These are phyloP conservation scores for Rambutsinella grinnellia DNA, from an alignment of 2,888 invertebrate species.

Conservation along the genomic window DNA sequence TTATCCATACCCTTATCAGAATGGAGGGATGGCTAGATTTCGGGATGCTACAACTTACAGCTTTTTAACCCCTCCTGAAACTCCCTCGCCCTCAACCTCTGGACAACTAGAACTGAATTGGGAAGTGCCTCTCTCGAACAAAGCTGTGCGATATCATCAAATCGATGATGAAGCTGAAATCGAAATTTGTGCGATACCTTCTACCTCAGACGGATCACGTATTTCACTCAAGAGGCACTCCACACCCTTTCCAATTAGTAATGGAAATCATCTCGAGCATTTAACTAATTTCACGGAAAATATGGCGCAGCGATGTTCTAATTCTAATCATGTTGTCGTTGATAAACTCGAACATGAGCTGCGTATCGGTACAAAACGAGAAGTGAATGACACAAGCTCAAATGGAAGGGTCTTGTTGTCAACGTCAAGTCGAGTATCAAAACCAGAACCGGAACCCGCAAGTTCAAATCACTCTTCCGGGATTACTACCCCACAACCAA, in stretches of 20 bases:
- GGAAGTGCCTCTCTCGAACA: not conserved
- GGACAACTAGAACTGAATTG: conserved; percentile 8
- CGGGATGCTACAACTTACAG: conserved; percentile 3
- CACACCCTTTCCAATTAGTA: not conserved
- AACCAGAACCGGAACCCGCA: no score
- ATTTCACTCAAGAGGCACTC: conserved; percentile 30
- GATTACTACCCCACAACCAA: not conserved
- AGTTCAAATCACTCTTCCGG: not conserved
- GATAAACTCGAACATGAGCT: conserved; percentile 25
- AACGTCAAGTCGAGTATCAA: no score
- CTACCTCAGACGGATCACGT: conserved; percentile 12
- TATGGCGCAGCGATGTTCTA: not conserved
- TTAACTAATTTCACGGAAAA: not conserved
- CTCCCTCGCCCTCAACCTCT: not conserved
- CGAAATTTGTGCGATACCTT: conserved; percentile 19
- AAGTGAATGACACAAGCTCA: not conserved
- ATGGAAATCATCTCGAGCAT: not conserved
- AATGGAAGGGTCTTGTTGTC: no score
- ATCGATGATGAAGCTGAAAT: conserved; percentile 37
- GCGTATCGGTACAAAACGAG: not conserved
- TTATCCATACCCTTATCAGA: not conserved
- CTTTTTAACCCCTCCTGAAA: not conserved
- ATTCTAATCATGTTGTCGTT: conserved; percentile 21
- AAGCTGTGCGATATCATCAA: conserved; percentile 27
- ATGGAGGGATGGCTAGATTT: not conserved